Conservation (phyloP, 2,797 vertebrate genomes). For the Peromyscus nudipes region DNA sequence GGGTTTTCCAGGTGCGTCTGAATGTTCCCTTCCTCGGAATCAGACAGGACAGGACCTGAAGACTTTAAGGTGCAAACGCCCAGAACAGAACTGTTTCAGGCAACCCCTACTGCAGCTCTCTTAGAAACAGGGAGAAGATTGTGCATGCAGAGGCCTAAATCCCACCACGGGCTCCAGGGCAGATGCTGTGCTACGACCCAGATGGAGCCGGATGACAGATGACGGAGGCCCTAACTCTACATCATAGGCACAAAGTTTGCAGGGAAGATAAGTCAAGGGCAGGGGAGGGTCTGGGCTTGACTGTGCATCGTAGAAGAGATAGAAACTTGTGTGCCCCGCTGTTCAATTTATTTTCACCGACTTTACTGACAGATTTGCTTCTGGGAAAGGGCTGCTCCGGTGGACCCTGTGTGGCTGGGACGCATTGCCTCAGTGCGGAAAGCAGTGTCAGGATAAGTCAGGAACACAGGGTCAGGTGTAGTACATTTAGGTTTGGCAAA, state of each 20-base stretch:
- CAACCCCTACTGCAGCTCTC: not conserved
- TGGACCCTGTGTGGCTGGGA: not conserved
- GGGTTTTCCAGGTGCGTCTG: not conserved
- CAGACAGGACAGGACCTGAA: not conserved
- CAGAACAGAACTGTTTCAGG: not conserved
- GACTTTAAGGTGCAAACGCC: slow-evolving; percentile 6
- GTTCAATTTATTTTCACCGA: slow-evolving; percentile 10
- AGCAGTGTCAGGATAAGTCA: slow-evolving; percentile 30
- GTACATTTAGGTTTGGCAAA: slow-evolving; percentile 51
- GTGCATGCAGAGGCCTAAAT: not conserved
- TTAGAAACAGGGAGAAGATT: not conserved
- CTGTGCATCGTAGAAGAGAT: not conserved
- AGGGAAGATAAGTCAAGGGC: not conserved
- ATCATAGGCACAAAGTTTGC: not conserved
- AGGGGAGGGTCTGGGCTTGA: not conserved
- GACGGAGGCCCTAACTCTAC: not conserved
- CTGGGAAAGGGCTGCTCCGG: not conserved
- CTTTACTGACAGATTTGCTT: slow-evolving; percentile 7
- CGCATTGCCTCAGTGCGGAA: not conserved
- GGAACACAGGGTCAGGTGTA: slow-evolving; percentile 60
- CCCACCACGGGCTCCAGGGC: not conserved
- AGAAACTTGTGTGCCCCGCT: not conserved
- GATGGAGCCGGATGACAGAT: not conserved
- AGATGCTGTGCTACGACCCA: not conserved
- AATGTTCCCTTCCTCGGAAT: not conserved